phyloP scores from a whole-genome alignment of 2,888 invertebrate species.

The Mesopsocus fuscifrons region DNA sequence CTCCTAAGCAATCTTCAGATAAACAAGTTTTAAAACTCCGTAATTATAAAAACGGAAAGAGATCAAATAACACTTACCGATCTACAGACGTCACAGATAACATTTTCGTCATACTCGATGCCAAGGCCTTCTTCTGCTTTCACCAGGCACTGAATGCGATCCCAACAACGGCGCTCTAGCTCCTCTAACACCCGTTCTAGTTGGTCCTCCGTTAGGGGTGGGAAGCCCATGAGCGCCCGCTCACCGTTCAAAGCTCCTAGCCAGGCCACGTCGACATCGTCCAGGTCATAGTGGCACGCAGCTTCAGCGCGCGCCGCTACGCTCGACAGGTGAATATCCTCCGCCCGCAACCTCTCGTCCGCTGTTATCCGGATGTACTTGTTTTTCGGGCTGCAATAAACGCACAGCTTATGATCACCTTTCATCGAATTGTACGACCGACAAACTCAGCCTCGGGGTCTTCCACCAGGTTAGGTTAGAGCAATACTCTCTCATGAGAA shows the following conservation, averaged over 20 bases:
- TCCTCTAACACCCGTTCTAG: constrained; percentile 84
- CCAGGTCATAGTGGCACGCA: constrained; percentile 87
- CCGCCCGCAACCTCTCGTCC: constrained; percentile 67
- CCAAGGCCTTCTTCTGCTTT: constrained; percentile 85
- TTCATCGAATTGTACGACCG: too few species aligned
- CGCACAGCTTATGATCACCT: too few species aligned
- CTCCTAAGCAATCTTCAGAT: too few species aligned
- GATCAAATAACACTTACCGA: too few species aligned
- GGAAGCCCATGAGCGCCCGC: constrained; percentile 46
- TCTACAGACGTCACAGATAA: constrained; percentile 96
- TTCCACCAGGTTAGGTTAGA: too few species aligned
- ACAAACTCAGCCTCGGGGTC: too few species aligned
- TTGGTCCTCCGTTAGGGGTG: constrained; percentile 63
- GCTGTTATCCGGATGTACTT: constrained; percentile 81
- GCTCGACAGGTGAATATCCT: constrained; percentile 68
- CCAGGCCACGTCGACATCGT: constrained; percentile 85
- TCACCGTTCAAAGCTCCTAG: constrained; percentile 73
- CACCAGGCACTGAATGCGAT: constrained; percentile 77
- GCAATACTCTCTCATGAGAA: too few species aligned
- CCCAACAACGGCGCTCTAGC: constrained; percentile 83
- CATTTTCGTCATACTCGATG: constrained; percentile 95
- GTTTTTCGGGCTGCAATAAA: constrained; percentile 57
- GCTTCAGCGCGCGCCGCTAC: constrained; percentile 79
- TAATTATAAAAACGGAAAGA: too few species aligned
- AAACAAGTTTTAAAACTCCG: too few species aligned